Evolutionary conservation across 37 sponge, comb jelly and placozoan species (phyloP).

Genomic region (Cliona cf. orientalis): DNA sequence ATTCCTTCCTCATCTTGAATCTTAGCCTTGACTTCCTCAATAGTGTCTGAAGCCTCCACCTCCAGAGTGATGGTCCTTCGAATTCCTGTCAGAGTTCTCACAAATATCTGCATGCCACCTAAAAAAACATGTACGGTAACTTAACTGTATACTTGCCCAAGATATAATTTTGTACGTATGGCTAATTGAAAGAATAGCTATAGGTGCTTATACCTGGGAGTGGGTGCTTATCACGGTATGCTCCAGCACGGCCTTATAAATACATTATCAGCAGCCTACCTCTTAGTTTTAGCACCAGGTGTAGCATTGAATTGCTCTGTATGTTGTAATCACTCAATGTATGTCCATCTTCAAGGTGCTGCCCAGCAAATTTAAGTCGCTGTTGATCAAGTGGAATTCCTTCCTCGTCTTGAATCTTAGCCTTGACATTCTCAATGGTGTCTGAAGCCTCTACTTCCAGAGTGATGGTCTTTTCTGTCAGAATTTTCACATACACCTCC

Average conservation of each 20-base stretch:
- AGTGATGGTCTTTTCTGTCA: slow-evolving; percentile 93
- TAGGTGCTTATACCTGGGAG: no score
- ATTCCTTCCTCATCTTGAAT: slow-evolving; percentile 96
- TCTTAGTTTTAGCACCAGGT: slow-evolving; percentile 57
- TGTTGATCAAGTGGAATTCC: slow-evolving; percentile 97
- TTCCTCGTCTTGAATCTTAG: slow-evolving; percentile 94
- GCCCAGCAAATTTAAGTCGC: slow-evolving; percentile 93
- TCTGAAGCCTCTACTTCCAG: slow-evolving; percentile 92
- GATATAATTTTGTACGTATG: no score
- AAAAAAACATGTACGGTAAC: no score
- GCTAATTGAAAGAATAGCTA: no score
- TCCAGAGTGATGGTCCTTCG: slow-evolving; percentile 96
- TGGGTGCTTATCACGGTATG: no score
- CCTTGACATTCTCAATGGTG: slow-evolving; percentile 91
- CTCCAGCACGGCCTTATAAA: no score
- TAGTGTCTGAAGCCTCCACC: slow-evolving; percentile 89
- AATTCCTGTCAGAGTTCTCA: slow-evolving; percentile 78
- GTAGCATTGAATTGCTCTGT: slow-evolving; percentile 89
- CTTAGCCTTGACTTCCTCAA: slow-evolving; percentile 91
- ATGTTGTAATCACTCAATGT: slow-evolving; percentile 73
- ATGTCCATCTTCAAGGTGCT: slow-evolving; percentile 60
- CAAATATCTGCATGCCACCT: slow-evolving; percentile 74
- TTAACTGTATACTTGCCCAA: no score
- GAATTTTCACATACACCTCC: slow-evolving; percentile 68
- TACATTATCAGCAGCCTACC: no score